Evolutionary conservation across 2,797 vertebrate species (phyloP), one percentile per base, ranked within the genome.

Genomic region (Intellagama lesueurii): DNA sequence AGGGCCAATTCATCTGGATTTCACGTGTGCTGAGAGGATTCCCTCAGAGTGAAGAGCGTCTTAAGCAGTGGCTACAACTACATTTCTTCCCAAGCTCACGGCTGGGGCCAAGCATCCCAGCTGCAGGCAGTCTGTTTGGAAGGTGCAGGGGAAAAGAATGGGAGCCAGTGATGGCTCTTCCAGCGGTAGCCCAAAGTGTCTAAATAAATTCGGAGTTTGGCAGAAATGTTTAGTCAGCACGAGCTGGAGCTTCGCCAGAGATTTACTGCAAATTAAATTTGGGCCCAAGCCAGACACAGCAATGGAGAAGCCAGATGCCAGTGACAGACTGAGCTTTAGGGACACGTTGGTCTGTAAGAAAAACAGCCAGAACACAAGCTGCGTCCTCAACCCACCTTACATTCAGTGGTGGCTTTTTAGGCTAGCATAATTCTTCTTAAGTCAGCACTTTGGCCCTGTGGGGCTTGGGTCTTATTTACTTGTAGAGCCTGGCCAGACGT

Each of bases 221-320:
- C 87, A 5, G 40, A 93, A 94, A 11, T 84, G 92, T 66, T 52
- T 49, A 94, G 90, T 93, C 94, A 93, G 95, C 93, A 92, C 60
- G 77, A 92, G 86, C 44, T 0, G 0, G 83, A 91, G 93, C 92
- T 90, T 93, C 90, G 0, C 0, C n/a, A 7, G 90, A 94, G 95
- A 94, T 94, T 92, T 95, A 94, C 94, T 93, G 91, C 93, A 93
- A 95, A 95, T 94, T 92, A 88, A 93, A 90, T 1, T 4, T 72
- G 88, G 90, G 89, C 83, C 52, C 0, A 7, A 90, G 90, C 88
- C 87, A 73, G 66, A 40, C 0, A 0, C 87, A 91, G 77, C 0
- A 0, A 30, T 0, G 11, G 49, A 84, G 66, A 78, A 87, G n/a
- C 69, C 87, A 89, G 84, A 80, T 44, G 80, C 70, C 32, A 32